Evolutionary conservation across 1,140 invertebrate genomes (phyloP).

Genomic region (Amyelois transitella): DNA sequence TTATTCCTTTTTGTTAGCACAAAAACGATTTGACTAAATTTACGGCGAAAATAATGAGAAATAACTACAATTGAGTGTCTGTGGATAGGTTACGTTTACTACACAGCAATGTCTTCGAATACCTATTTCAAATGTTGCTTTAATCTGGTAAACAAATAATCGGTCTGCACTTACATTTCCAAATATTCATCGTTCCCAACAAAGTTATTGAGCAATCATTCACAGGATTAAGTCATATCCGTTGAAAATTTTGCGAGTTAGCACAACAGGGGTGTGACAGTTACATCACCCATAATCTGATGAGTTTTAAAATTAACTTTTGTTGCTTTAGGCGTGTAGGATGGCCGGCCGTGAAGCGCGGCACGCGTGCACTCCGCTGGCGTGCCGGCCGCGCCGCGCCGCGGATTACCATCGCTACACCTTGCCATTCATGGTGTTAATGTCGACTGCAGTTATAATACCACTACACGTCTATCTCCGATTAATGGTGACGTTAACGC

Average conservation of each 20-base stretch:
- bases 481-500: conserved; percentile 29
- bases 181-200: neutral
- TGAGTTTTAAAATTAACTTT: conserved; percentile 60
- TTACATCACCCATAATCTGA: conserved; percentile 37
- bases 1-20: too few relatives aligned
- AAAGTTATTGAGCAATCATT: neutral
- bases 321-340: conserved; percentile 41
- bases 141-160: too few relatives aligned
- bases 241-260: neutral
- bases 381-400: conserved; percentile 37
- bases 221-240: neutral
- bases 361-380: conserved; percentile 29
- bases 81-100: too few relatives aligned
- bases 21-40: too few relatives aligned
- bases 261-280: neutral
- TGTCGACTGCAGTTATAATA: conserved; percentile 55
- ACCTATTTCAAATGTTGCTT: too few relatives aligned
- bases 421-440: conserved; percentile 49
- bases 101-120: too few relatives aligned
- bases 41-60: too few relatives aligned
- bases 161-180: too few relatives aligned
- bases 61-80: too few relatives aligned
- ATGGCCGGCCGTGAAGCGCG: conserved; percentile 34
- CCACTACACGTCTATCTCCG: conserved; percentile 42
- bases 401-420: conserved; percentile 47